phyloP scores from a whole-genome alignment of 2,888 invertebrate genomes.

The Hanleya hanleyi region DNA sequence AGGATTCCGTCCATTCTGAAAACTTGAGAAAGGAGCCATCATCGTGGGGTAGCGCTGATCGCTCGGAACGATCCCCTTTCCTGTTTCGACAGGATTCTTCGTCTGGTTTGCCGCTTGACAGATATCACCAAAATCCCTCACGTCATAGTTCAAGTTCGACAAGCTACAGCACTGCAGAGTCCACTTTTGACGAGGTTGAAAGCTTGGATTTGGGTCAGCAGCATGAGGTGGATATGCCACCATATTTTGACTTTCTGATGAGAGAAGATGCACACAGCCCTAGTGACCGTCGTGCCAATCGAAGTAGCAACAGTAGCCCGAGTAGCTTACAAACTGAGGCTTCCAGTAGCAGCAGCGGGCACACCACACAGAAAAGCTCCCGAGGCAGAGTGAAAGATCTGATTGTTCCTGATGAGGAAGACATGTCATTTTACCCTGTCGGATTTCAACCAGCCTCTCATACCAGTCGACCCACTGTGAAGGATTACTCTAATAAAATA shows the following conservation, averaged over 20 bases:
- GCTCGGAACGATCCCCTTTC: too few species aligned
- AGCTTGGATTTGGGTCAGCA: conserved; percentile 40
- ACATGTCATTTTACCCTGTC: not conserved
- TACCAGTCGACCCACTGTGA: not conserved
- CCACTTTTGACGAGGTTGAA: conserved; percentile 49
- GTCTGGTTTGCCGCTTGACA: not conserved
- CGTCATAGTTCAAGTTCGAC: too few species aligned
- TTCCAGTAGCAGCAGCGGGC: not conserved
- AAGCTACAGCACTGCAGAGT: conserved; percentile 17
- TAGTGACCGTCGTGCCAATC: not conserved
- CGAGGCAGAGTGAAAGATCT: conserved; percentile 41
- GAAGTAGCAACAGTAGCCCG: not conserved
- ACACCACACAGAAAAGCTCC: not conserved
- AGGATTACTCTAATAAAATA: not conserved
- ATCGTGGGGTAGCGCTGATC: too few species aligned
- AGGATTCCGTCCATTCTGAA: conserved; percentile 22
- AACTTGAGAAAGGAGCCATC: not conserved
- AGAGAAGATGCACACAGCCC: not conserved
- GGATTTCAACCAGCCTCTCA: not conserved
- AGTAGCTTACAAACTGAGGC: not conserved
- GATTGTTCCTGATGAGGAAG: conserved; percentile 58
- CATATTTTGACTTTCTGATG: not conserved
- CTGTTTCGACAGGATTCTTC: not conserved
- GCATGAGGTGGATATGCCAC: not conserved
- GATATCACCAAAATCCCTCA: not conserved